A percentile compares a stretch with the other conserved stretches of the same genome.
Evolutionary conservation across 2,888 invertebrate genomes (phyloP).

Genomic region (Cosmia pyralina): DNA sequence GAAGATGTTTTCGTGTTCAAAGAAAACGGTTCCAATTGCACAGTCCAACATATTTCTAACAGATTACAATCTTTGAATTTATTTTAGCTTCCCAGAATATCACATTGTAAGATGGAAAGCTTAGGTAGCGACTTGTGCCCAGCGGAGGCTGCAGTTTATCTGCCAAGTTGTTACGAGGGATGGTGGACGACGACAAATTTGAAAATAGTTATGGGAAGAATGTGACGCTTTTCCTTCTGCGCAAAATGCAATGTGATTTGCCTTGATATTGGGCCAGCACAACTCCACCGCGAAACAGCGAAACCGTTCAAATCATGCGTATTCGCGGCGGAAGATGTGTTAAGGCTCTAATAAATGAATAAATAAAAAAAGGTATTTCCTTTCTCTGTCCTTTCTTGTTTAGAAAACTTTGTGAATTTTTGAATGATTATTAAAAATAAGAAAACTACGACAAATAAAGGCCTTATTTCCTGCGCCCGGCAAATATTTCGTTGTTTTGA

Average conservation of each 20-base stretch:
- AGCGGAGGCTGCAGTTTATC: background rate
- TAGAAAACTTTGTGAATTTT: too few relatives aligned
- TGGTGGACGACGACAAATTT: too few relatives aligned
- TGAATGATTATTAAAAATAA: too few relatives aligned
- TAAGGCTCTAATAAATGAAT: background rate
- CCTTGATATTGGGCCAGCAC: background rate
- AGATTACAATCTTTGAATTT: constrained; percentile 29
- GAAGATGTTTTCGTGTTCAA: background rate
- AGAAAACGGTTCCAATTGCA: constrained; percentile 2
- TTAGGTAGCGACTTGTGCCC: background rate
- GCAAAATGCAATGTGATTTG: background rate
- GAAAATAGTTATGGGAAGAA: background rate
- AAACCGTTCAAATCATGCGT: too few relatives aligned
- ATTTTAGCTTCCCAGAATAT: background rate
- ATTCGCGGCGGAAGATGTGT: too few relatives aligned
- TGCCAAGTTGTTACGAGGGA: constrained; percentile 7
- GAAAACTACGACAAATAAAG: too few relatives aligned
- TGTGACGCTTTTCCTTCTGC: background rate
- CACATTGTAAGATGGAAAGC: background rate
- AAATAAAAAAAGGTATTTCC: too few relatives aligned
- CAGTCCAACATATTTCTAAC: background rate
- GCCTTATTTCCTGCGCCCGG: background rate
- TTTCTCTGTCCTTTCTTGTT: too few relatives aligned
- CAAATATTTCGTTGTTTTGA: too few relatives aligned
- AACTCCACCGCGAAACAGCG: too few relatives aligned